Evolutionary conservation across 1,140 invertebrate species (phyloP).

Genomic region (Glossosoma conforme): DNA sequence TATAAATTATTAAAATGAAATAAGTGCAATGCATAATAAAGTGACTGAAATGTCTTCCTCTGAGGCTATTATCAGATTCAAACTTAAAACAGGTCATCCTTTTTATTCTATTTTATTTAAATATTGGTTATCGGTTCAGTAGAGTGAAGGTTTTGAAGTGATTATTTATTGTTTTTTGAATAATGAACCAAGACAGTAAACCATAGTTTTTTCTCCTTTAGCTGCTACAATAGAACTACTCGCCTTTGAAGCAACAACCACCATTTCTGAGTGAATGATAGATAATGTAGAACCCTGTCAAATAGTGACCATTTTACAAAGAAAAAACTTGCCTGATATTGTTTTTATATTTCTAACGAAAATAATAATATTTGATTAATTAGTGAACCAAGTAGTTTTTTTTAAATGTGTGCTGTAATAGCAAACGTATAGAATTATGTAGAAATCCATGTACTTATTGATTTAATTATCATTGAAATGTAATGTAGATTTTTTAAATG

Average conservation of each 20-base stretch:
- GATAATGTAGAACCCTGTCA: conserved; percentile 1
- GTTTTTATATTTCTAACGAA: not conserved
- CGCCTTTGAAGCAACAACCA: conserved; percentile 51
- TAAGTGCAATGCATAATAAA: too few species aligned
- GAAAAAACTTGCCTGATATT: not conserved
- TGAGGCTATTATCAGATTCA: too few species aligned
- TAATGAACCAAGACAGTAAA: not conserved
- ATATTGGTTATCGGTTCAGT: not conserved
- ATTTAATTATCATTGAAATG: too few species aligned
- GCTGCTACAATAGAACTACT: conserved; percentile 69
- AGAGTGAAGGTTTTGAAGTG: conserved; percentile 2
- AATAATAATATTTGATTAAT: too few species aligned
- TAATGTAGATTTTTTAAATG: too few species aligned
- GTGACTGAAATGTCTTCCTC: too few species aligned
- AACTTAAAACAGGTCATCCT: too few species aligned
- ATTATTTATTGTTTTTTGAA: conserved; percentile 31
- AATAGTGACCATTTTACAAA: not conserved
- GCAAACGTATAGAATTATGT: too few species aligned
- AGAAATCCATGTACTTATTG: too few species aligned
- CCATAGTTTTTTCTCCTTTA: conserved; percentile 45
- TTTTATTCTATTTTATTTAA: too few species aligned
- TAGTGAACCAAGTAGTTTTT: too few species aligned
- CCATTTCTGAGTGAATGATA: not conserved
- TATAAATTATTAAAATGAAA: conserved; percentile 8
- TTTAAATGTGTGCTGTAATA: too few species aligned